Evolutionary conservation across 2,113 vertebrate genomes (phyloP), one percentile per base, ranked within the genome.

Genomic region (Paraplagusia blochii): DNA sequence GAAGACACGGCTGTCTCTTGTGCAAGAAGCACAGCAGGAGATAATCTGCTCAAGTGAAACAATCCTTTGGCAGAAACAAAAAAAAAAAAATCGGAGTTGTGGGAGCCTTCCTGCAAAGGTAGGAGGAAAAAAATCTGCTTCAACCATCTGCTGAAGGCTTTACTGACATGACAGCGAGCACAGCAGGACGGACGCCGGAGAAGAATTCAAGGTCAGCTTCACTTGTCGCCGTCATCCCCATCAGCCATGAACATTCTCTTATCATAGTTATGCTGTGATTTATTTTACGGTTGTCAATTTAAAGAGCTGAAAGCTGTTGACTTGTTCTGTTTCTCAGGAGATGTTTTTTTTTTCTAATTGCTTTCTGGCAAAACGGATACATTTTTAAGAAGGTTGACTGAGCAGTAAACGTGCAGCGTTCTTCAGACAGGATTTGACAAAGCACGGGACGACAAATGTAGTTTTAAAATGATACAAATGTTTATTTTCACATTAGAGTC

Each of bases 401-500:
- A 56, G 69, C 35, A 49, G 46, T 45, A 50, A 0, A 33, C 61
- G 58, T 6, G 44, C n/a, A n/a, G n/a, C n/a, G n/a, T n/a, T n/a
- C n/a, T n/a, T n/a, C n/a, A n/a, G n/a, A n/a, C n/a, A n/a, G n/a
- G n/a, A n/a, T n/a, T n/a, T n/a, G n/a, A n/a, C n/a, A n/a, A n/a
- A 38, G 9, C 8, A 40, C 9, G 4, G 10, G 1, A 39, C 4
- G 4, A 1, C 11, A 40, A 40, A 9, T 4, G 53, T 59, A 66
- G 36, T 39, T 12, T 16, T 17, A 64, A 5, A n/a, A 47, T 38
- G 19, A 57, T 73, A 68, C 7, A 63, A 38, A 53, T 53, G 42
- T 85, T 74, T 78, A 69, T 69, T 80, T 65, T 55, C n/a, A 53
- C 51, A n/a, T 51, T 11, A 11, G 7, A 16, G 14, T 54, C 46